Percentiles rank a stretch among this genome's conserved stretches.
phyloP scores from a whole-genome alignment of 2,888 invertebrate genomes.

The Venusia cambrica region DNA sequence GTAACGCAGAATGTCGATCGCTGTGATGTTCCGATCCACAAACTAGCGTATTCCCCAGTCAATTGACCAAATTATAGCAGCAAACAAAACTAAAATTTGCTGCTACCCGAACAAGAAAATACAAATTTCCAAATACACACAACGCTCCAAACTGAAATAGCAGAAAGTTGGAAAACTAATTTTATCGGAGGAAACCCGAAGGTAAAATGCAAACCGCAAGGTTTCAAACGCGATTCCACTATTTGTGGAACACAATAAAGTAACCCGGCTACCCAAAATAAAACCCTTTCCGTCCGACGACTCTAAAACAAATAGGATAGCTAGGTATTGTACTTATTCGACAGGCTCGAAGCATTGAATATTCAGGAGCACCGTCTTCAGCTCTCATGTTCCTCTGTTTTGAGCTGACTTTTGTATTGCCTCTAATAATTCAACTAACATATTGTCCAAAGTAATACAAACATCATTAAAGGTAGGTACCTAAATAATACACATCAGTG shows the following conservation, averaged over 20 bases:
- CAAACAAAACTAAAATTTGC: conserved; percentile 5
- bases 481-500: too few species aligned
- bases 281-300: conserved; percentile 22
- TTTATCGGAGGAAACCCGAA: conserved; percentile 19
- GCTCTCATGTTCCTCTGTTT: conserved; percentile 5
- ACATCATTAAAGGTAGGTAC: too few species aligned
- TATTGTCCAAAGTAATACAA: too few species aligned
- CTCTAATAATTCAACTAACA: too few species aligned
- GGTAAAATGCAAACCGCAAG: conserved; percentile 23
- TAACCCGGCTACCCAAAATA: conserved; percentile 22
- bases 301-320: conserved; percentile 21
- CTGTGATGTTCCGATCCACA: too few species aligned
- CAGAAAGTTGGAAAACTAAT: conserved; percentile 23
- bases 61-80: conserved; percentile 3
- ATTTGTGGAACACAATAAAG: conserved; percentile 24
- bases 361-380: conserved; percentile 9
- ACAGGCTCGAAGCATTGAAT: conserved; percentile 13
- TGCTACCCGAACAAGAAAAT: conserved; percentile 14
- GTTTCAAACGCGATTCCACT: conserved; percentile 21
- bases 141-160: conserved; percentile 17
- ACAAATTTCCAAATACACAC: conserved; percentile 20
- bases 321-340: conserved; percentile 9
- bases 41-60: too few species aligned
- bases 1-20: too few species aligned
- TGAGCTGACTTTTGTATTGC: background rate